Conservation (phyloP, 2,888 invertebrate genomes). For the Spodoptera picta region DNA sequence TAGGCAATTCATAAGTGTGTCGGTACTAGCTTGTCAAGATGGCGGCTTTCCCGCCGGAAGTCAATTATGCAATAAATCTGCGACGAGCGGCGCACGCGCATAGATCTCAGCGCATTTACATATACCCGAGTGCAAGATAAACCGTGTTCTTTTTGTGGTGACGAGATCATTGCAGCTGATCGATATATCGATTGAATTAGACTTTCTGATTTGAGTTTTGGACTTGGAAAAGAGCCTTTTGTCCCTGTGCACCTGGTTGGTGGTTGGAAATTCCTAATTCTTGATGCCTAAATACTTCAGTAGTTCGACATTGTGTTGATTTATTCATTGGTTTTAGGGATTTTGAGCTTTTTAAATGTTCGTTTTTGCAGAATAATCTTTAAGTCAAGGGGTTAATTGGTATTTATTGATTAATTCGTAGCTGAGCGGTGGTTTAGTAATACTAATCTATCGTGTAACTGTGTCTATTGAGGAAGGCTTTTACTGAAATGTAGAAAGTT, state of each 20-base stretch:
- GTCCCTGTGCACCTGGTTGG: not conserved
- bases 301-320: too few species aligned
- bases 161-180: constrained; percentile 45
- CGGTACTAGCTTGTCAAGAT: constrained; percentile 50
- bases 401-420: too few species aligned
- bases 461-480: too few species aligned
- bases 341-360: too few species aligned
- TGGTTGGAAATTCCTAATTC: too few species aligned
- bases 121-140: constrained; percentile 40
- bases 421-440: too few species aligned
- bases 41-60: constrained; percentile 66
- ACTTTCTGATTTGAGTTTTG: constrained; percentile 1
- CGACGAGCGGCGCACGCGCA: constrained; percentile 56
- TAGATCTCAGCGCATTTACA: constrained; percentile 61
- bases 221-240: not conserved
- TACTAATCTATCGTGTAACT: too few species aligned
- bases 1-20: constrained; percentile 50
- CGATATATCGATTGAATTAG: constrained; percentile 35
- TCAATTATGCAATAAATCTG: constrained; percentile 72
- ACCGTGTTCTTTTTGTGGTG: constrained; percentile 36
- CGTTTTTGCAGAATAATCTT: not conserved
- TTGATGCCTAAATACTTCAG: too few species aligned
- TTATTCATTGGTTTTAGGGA: too few species aligned
- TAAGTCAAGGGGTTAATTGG: too few species aligned
- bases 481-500: too few species aligned